Base-by-base conservation (phyloP, 2,797 vertebrate species). In the Rhynchotus rufescens region DNA sequence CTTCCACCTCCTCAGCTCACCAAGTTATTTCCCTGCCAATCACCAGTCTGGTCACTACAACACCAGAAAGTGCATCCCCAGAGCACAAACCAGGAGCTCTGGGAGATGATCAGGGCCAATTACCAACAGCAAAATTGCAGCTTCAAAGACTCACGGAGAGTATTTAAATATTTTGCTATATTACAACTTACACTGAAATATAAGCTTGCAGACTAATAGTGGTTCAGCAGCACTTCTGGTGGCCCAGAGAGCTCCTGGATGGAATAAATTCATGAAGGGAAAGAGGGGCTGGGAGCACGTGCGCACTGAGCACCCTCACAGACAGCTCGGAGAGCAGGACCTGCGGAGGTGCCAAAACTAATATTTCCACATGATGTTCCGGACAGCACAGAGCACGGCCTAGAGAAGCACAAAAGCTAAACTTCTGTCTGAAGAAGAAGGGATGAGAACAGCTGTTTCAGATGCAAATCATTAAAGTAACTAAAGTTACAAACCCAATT, bases 41-140 rank as follows among this genome's bases (percentile, higher is more conserved):
- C 52, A 78, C 47, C 51, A 71, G 26, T 49, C 40, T 67, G 67
- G 34, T 23, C 83, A 86, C 34, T 45, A 67, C 36, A 61, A 73
- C 1, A 3, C 8, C 57, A 47, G 9, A 60, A 89, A 47, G 47
- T 86, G 78, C 89, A 67, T 68, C 77, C 67, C 17, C 45, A n/a
- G 0, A 79, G 32, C 49, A 54, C 6, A 4, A 66, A 81, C 69
- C 1, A 71, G 45, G 34, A 95, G 26, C 32, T 60, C 21, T 73
- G 52, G 30, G 60, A 82, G 51, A 73, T 22, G 40, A 90, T 26
- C 4, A 67, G 14, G 89, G 32, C 8, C 84, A 81, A 86, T 91
- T 76, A 76, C 74, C 54, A 54, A 84, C 91, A 84, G 89, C 22
- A 92, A 81, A 90, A 90, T 56, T 67, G 57, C 14, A 74, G 40